Conservation (phyloP, 2,797 vertebrate genomes). For the Danio jaintianensis region DNA sequence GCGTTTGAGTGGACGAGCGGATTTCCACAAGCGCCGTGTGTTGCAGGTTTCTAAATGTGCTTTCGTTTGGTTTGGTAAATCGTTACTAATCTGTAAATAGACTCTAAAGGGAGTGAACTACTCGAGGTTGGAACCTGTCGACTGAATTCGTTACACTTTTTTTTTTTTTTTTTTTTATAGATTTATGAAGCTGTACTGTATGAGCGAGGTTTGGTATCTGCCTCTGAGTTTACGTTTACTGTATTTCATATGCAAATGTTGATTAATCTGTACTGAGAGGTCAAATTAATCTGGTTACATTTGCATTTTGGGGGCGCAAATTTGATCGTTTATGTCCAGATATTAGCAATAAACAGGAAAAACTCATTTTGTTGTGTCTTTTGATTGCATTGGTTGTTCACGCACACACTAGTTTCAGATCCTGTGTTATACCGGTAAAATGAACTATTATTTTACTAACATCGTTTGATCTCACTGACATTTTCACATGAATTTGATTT, state of each 20-base stretch:
- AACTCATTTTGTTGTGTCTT: slow-evolving; percentile 2
- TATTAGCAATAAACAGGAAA: slow-evolving; percentile 68
- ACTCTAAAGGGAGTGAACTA: slow-evolving; percentile 7
- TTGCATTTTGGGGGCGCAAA: slow-evolving; percentile 65
- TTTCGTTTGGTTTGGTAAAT: slow-evolving; percentile 12
- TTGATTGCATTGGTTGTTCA: not conserved
- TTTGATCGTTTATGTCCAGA: slow-evolving; percentile 59
- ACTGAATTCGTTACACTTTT: slow-evolving; percentile 55
- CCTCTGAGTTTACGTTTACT: slow-evolving; percentile 65
- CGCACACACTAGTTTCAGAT: not conserved
- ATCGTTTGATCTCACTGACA: too few relatives aligned
- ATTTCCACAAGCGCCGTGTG: not conserved
- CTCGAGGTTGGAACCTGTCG: slow-evolving; percentile 44
- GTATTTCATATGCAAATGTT: slow-evolving; percentile 67
- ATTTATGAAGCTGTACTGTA: slow-evolving; percentile 67
- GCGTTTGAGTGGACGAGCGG: not conserved
- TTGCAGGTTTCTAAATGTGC: slow-evolving; percentile 51
- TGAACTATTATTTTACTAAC: too few relatives aligned
- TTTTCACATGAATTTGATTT: not conserved
- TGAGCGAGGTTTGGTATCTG: slow-evolving; percentile 51
- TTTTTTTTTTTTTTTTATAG: slow-evolving; percentile 40
- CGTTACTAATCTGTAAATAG: slow-evolving; percentile 24
- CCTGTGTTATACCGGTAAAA: not conserved
- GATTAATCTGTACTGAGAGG: slow-evolving; percentile 61
- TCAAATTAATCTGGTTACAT: slow-evolving; percentile 63